These are phyloP conservation scores for Simalia tracyae DNA, from an alignment of 2,797 vertebrate species.

Conservation along the genomic window DNA sequence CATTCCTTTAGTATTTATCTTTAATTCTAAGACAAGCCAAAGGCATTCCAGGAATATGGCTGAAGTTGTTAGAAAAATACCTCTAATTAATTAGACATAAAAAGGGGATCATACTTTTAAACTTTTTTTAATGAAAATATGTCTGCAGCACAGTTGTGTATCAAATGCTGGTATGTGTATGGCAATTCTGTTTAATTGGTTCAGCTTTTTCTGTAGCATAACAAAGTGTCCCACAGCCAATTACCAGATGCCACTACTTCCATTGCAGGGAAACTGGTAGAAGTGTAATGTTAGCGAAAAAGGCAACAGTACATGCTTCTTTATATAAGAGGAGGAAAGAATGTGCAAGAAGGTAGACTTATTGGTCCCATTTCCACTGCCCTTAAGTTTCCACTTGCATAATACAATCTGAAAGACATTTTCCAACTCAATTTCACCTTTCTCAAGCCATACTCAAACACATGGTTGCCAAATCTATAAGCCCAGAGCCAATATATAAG, in stretches of 20 bases:
- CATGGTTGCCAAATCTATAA: too few species aligned
- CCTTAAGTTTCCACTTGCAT: neutral
- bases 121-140: neutral
- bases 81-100: neutral
- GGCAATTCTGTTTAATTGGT: neutral
- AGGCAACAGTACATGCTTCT: neutral
- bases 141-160: neutral
- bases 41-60: neutral
- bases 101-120: neutral
- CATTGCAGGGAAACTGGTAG: neutral
- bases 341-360: neutral
- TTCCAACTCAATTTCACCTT: neutral
- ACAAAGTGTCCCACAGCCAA: neutral
- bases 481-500: neutral
- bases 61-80: neutral
- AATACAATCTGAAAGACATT: neutral
- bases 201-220: neutral
- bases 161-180: neutral
- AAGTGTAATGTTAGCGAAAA: neutral
- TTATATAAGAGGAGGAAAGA: neutral
- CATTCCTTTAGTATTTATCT: neutral
- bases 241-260: neutral
- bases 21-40: neutral
- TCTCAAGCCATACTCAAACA: neutral
- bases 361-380: neutral